Conservation (phyloP, 2,888 invertebrate genomes). For the Thymelicus lineola region DNA sequence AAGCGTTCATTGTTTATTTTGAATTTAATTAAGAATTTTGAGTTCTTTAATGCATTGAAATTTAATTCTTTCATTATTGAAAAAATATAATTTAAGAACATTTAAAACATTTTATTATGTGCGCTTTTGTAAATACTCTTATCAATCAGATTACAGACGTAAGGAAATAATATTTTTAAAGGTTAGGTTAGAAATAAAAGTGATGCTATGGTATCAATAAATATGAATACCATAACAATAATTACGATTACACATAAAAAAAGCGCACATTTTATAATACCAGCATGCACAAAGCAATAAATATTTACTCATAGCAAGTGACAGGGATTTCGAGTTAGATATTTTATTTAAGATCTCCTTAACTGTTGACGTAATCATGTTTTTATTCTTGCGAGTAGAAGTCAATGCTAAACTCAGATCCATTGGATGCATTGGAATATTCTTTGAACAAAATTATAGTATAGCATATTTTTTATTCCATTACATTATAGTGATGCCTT, state of each 20-base stretch:
- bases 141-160: not conserved
- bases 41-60: not conserved
- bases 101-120: not conserved
- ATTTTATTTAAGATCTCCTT: no score
- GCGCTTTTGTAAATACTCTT: conserved; percentile 3
- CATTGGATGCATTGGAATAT: no score
- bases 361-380: no score
- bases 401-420: no score
- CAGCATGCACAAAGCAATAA: not conserved
- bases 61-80: not conserved
- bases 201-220: not conserved
- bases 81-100: not conserved
- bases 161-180: not conserved
- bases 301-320: not conserved
- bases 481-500: no score
- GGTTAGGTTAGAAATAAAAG: not conserved
- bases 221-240: no score
- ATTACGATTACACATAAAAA: not conserved
- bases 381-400: no score
- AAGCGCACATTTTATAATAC: conserved; percentile 2
- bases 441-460: no score
- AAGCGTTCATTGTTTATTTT: not conserved
- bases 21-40: not conserved
- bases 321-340: conserved; percentile 3
- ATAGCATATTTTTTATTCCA: no score